A percentile compares a stretch with the other conserved stretches of the same genome.
phyloP scores from a whole-genome alignment of 2,113 vertebrate species.

The Brachypodius melanocephalos region DNA sequence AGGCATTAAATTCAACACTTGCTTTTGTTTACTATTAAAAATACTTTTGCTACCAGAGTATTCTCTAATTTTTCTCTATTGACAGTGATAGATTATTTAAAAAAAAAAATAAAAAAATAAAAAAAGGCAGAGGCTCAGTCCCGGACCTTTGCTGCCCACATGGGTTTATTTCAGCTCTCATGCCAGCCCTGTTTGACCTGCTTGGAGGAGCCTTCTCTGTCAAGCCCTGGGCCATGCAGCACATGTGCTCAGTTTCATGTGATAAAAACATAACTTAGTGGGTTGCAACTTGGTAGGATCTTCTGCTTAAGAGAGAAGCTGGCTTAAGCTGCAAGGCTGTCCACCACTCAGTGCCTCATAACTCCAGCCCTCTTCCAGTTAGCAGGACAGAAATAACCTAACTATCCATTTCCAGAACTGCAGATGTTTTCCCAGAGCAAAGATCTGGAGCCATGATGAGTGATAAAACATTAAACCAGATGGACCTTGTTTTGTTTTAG shows the following conservation, averaged over 20 bases:
- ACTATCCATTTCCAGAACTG: conserved; percentile 31
- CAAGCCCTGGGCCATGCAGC: fast-evolving
- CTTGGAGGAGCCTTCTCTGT: neutral
- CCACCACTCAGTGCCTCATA: neutral
- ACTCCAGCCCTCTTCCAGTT: conserved; percentile 56
- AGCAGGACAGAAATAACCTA: conserved; percentile 54
- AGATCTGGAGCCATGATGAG: neutral
- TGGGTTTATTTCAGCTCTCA: neutral
- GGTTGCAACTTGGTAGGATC: neutral
- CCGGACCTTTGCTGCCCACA: neutral
- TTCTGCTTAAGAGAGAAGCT: neutral
- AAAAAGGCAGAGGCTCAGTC: neutral
- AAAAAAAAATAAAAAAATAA: neutral
- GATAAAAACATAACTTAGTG: neutral
- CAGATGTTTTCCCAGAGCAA: conserved; percentile 32
- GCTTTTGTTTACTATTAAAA: neutral
- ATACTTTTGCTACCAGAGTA: neutral
- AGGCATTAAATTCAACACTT: neutral
- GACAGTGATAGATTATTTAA: neutral
- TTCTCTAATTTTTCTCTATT: neutral
- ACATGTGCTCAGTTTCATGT: neutral
- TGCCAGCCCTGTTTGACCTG: neutral
- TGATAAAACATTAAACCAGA: conserved; percentile 19
- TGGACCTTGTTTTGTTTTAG: neutral
- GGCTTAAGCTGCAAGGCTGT: neutral